Conservation (phyloP, 2,797 vertebrate species). For the Tenualosa thibaudeaui region DNA sequence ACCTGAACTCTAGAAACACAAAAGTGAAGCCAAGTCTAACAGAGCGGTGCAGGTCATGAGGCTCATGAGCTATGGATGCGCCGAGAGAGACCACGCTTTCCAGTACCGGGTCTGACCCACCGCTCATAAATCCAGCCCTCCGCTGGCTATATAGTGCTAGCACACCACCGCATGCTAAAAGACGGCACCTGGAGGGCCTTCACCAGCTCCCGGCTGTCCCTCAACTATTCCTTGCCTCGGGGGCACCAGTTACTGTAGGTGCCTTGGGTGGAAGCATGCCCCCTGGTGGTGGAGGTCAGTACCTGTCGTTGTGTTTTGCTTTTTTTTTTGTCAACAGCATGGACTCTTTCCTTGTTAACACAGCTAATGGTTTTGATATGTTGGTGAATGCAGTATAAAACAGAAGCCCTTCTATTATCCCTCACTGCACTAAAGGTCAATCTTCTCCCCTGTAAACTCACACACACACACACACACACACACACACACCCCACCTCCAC, state of each 20-base stretch:
- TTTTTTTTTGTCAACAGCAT: no score
- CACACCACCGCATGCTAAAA: background rate
- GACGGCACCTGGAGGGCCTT: background rate
- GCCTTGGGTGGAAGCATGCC: conserved; percentile 6
- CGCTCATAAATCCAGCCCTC: background rate
- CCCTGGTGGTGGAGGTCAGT: conserved; percentile 36
- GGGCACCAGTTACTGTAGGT: background rate
- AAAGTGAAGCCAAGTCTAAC: background rate
- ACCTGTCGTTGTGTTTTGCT: background rate
- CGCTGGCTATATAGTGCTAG: background rate
- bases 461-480: no score
- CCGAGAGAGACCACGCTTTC: background rate
- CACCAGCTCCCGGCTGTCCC: background rate
- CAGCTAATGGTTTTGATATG: background rate
- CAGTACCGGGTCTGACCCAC: background rate
- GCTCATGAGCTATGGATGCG: background rate
- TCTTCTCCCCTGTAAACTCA: background rate
- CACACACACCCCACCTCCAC: no score
- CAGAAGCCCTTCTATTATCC: background rate
- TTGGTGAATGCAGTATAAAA: conserved; percentile 3
- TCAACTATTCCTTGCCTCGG: background rate
- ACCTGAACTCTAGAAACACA: background rate
- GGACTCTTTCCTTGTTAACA: background rate
- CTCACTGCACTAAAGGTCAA: conserved; percentile 5
- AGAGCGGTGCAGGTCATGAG: background rate